These are phyloP conservation scores for Ranitomeya imitator DNA, from an alignment of 2,113 vertebrate species.

Conservation along the genomic window DNA sequence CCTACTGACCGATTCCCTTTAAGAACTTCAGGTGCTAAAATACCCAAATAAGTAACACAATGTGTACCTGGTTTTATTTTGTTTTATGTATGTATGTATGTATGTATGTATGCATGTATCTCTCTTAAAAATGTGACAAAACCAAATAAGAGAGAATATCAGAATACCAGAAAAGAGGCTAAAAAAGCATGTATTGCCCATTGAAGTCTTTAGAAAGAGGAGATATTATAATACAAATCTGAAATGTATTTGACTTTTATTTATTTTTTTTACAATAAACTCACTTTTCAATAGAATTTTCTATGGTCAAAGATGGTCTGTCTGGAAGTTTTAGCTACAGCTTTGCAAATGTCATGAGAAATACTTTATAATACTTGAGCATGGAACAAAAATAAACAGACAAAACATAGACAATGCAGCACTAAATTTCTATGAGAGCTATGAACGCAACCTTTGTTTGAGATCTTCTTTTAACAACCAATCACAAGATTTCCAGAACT, in stretches of 20 bases:
- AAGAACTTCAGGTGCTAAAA: too few relatives aligned
- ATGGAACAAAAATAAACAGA: slow-evolving; percentile 60
- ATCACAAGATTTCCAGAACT: slow-evolving; percentile 37
- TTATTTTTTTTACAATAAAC: neutral
- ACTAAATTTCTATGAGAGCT: slow-evolving; percentile 1
- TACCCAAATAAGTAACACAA: too few relatives aligned
- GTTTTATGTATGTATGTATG: too few relatives aligned
- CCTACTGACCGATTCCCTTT: too few relatives aligned
- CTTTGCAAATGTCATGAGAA: slow-evolving; percentile 60
- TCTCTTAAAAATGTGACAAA: too few relatives aligned
- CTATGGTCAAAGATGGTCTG: slow-evolving; percentile 4
- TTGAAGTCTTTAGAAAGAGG: neutral
- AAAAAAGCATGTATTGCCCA: too few relatives aligned
- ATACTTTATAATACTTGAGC: slow-evolving; percentile 56
- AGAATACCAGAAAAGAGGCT: too few relatives aligned
- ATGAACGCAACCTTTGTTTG: slow-evolving; percentile 14
- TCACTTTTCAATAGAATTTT: neutral
- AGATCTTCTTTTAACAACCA: slow-evolving; percentile 1
- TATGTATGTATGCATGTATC: too few relatives aligned
- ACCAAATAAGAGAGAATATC: too few relatives aligned
- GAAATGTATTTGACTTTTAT: neutral
- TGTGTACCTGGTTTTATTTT: too few relatives aligned
- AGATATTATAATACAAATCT: neutral
- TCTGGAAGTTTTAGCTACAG: slow-evolving; percentile 31
- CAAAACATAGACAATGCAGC: slow-evolving; percentile 41